Evolutionary conservation across 2,888 invertebrate species (phyloP), one percentile per base, ranked within the genome.

Genomic region (Acleris sparsana): DNA sequence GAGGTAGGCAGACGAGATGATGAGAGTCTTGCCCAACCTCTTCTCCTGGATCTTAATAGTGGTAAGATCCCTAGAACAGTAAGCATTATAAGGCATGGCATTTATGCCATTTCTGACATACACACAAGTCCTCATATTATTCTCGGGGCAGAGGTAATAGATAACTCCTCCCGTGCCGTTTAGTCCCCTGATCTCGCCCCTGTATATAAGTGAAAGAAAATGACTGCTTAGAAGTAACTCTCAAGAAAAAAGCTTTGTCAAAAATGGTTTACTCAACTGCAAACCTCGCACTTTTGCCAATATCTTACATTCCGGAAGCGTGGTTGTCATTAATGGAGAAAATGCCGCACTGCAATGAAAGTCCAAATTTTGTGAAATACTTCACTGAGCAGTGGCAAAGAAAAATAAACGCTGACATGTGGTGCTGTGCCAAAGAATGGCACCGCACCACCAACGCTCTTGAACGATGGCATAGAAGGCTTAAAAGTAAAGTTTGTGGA

Each of bases 371-470:
- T 48, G 18, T 16, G 5, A 29, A 29, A 29, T 29, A 29, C 29
- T 29, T 29, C 29, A 29, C 29, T 29, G 29, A 29, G 29, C 29
- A 29, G 29, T 29, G 29, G 29, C 29, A 29, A 29, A 29, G 29
- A 51, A 51, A 20, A 51, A 51, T 18, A 20, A 57, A 57, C 22
- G 57, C 46, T 48, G 58, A 58, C 48, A 58, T 58, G 58, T 49
- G 58, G 58, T 58, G 58, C 17, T 58, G 58, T 25, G 58, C 25
- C 29, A 17, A 58, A 48, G 58, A 58, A 48, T 33, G 58, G 18
- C 58, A 58, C 48, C 58, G 58, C 4, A 58, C 58, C 9, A 58
- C 58, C 6, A 58, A 58, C 29, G 49, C 58, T 33, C 22, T 58
- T 18, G 49, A 58, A 58, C 22, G 58, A 25, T 58, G 58, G 58